These are phyloP conservation scores for Eilema sororculum DNA, from an alignment of 2,888 invertebrate species.

Conservation along the genomic window DNA sequence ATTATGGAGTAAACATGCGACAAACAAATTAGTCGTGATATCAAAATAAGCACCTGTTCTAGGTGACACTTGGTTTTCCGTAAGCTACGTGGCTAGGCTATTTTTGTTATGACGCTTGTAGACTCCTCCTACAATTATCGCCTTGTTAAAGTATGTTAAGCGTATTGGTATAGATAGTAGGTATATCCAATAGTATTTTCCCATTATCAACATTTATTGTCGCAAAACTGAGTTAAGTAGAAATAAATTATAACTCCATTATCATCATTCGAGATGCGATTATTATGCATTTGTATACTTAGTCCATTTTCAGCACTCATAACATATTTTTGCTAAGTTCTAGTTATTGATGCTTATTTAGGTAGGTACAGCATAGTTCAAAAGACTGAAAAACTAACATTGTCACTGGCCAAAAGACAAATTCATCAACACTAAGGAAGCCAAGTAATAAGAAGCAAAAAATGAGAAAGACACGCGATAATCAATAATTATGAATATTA, in stretches of 20 bases:
- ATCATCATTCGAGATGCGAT: neutral
- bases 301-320: too few relatives aligned
- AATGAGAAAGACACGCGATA: too few relatives aligned
- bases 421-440: too few relatives aligned
- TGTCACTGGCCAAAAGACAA: too few relatives aligned
- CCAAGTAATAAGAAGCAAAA: too few relatives aligned
- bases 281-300: neutral
- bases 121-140: constrained; percentile 38
- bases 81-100: constrained; percentile 13
- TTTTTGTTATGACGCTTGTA: constrained; percentile 14
- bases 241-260: neutral
- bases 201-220: neutral
- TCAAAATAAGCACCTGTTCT: constrained; percentile 68
- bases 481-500: too few relatives aligned
- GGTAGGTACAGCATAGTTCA: too few relatives aligned
- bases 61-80: constrained; percentile 57
- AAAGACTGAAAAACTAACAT: too few relatives aligned
- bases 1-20: constrained; percentile 66
- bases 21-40: constrained; percentile 76
- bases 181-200: constrained; percentile 2
- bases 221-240: neutral
- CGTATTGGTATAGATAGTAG: neutral
- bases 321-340: too few relatives aligned
- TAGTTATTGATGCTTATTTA: too few relatives aligned
- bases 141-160: constrained; percentile 23